A percentile compares a stretch with the other conserved stretches of the same genome.
Evolutionary conservation across 2,113 vertebrate genomes (phyloP).

Genomic region (Paralichthys olivaceus): DNA sequence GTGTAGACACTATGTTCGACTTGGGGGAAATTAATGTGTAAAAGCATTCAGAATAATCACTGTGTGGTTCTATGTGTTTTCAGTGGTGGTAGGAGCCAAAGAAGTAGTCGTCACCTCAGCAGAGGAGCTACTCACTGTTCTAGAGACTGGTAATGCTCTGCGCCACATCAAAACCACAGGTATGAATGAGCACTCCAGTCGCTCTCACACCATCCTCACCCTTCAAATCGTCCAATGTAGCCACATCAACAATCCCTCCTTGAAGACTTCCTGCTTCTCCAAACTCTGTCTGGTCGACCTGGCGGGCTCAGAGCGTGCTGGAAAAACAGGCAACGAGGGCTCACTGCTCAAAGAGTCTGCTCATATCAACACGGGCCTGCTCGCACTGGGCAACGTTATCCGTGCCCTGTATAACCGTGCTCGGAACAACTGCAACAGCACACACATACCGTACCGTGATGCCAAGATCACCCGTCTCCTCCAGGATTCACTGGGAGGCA

Average conservation of each 20-base stretch:
- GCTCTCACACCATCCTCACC: slow-evolving; percentile 91
- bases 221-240: slow-evolving; percentile 83
- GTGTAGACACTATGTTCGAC: too few species aligned
- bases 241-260: slow-evolving; percentile 19
- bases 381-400: slow-evolving; percentile 92
- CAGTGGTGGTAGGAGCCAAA: slow-evolving; percentile 91
- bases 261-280: slow-evolving; percentile 76
- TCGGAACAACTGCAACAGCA: slow-evolving; percentile 38
- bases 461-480: slow-evolving; percentile 94
- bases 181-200: slow-evolving; percentile 91
- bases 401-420: slow-evolving; percentile 88
- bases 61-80: slow-evolving; percentile 36
- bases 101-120: slow-evolving; percentile 85
- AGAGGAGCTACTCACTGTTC: slow-evolving; percentile 86
- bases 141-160: slow-evolving; percentile 86
- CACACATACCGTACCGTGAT: slow-evolving; percentile 89
- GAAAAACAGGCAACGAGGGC: slow-evolving; percentile 89
- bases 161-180: slow-evolving; percentile 86
- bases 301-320: slow-evolving; percentile 89
- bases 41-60: not conserved
- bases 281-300: slow-evolving; percentile 95
- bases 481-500: slow-evolving; percentile 91
- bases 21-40: not conserved
- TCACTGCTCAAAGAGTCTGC: slow-evolving; percentile 89
- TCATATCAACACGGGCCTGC: slow-evolving; percentile 89